phyloP scores from a whole-genome alignment of 2,113 vertebrate species.

The Nicator chloris region DNA sequence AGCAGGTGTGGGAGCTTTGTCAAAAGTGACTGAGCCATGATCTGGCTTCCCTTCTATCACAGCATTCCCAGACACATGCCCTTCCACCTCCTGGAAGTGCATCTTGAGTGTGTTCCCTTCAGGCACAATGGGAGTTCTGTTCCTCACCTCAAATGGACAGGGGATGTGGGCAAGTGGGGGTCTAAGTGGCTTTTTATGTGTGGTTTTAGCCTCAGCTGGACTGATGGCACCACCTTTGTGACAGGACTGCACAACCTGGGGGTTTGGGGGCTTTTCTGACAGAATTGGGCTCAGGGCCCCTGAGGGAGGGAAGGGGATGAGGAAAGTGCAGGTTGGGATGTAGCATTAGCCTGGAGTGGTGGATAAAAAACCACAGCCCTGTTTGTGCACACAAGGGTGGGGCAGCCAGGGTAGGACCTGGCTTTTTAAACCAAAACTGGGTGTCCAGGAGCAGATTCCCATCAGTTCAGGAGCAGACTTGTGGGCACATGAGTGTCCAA shows the following conservation, averaged over 20 bases:
- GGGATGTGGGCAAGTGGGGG: not conserved
- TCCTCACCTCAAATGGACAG: not conserved
- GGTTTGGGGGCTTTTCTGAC: not conserved
- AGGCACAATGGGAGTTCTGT: not conserved
- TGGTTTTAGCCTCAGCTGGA: not conserved
- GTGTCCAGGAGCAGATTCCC: not conserved
- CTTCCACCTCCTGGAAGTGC: not conserved
- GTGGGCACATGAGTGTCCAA: rapidly evolving
- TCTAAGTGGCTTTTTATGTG: not conserved
- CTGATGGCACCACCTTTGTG: rapidly evolving
- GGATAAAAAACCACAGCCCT: not conserved
- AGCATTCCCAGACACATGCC: not conserved
- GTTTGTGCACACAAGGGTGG: not conserved
- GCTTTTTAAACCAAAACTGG: not conserved
- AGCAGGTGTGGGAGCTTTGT: not conserved
- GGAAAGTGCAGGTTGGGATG: not conserved
- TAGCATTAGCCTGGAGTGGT: no score
- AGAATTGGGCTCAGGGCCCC: not conserved
- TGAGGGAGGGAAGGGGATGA: not conserved
- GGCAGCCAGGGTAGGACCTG: not conserved
- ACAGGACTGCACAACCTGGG: not conserved
- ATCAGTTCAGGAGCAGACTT: not conserved
- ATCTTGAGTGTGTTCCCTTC: not conserved
- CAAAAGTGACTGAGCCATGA: rapidly evolving
- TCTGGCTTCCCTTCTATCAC: not conserved